Percentiles rank a stretch among this genome's conserved stretches.
Evolutionary conservation across 2,113 vertebrate genomes (phyloP).

Genomic region (Pteropus alecto): DNA sequence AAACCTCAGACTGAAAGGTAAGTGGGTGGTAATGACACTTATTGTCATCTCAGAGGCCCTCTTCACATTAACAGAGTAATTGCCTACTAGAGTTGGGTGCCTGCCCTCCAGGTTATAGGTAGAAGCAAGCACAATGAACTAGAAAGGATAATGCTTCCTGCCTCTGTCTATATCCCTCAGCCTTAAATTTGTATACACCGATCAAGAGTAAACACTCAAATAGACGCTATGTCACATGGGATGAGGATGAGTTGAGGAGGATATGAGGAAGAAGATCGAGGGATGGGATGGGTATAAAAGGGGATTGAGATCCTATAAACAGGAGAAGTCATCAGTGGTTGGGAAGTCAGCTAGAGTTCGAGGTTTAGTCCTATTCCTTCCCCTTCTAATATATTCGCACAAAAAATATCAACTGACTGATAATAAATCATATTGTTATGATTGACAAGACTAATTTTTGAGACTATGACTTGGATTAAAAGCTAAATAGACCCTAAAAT

Average conservation of each 20-base stretch:
- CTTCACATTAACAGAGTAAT: not conserved
- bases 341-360: not conserved
- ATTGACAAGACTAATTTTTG: not conserved
- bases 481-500: not conserved
- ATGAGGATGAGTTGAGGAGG: not conserved
- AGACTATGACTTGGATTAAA: not conserved
- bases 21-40: not conserved
- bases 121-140: not conserved
- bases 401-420: not conserved
- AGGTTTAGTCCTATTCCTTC: not conserved
- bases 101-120: not conserved
- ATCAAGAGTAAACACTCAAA: not conserved
- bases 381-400: not conserved
- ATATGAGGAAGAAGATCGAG: not conserved
- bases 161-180: not conserved
- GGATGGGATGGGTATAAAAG: not conserved
- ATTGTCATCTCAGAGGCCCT: not conserved
- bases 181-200: not conserved
- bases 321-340: not conserved
- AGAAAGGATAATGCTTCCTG: not conserved
- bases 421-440: not conserved
- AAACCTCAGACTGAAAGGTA: not conserved
- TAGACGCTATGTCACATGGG: not conserved
- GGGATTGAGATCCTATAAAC: not conserved
- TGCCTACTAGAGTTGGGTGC: not conserved